Percentiles rank a stretch among this genome's conserved stretches.
These are phyloP conservation scores for Tetropium fuscum DNA, from an alignment of 2,888 invertebrate genomes.

Conservation along the genomic window DNA sequence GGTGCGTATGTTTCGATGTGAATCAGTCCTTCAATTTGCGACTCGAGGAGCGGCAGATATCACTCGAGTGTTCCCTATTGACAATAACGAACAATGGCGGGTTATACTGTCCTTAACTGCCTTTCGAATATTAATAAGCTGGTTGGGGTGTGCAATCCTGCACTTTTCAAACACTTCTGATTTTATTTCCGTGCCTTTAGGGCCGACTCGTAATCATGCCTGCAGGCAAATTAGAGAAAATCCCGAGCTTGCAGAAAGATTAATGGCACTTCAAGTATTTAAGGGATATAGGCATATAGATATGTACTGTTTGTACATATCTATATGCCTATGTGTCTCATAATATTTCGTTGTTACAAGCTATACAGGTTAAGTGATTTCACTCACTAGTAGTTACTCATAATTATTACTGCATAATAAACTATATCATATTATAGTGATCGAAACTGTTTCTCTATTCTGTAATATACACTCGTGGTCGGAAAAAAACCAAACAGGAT, in stretches of 20 bases:
- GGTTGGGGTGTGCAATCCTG: conserved; percentile 19
- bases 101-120: conserved; percentile 24
- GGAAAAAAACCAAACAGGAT: too few species aligned
- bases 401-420: too few species aligned
- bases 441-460: too few species aligned
- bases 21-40: conserved; percentile 21
- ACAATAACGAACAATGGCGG: conserved; percentile 20
- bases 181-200: conserved; percentile 20
- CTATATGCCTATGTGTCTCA: too few species aligned
- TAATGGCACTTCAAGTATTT: too few species aligned
- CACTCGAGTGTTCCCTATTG: conserved; percentile 25
- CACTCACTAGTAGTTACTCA: too few species aligned
- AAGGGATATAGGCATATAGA: not conserved
- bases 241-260: too few species aligned
- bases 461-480: too few species aligned
- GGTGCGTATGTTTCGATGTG: conserved; percentile 13
- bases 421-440: too few species aligned
- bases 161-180: conserved; percentile 18
- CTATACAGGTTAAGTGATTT: too few species aligned
- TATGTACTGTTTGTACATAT: too few species aligned
- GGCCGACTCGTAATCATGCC: conserved; percentile 6
- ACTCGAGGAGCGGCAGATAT: conserved; percentile 25
- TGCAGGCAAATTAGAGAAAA: conserved; percentile 9
- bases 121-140: conserved; percentile 27
- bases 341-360: too few species aligned